phyloP scores from a whole-genome alignment of 2,113 vertebrate species.

The Bolborhynchus lineola region DNA sequence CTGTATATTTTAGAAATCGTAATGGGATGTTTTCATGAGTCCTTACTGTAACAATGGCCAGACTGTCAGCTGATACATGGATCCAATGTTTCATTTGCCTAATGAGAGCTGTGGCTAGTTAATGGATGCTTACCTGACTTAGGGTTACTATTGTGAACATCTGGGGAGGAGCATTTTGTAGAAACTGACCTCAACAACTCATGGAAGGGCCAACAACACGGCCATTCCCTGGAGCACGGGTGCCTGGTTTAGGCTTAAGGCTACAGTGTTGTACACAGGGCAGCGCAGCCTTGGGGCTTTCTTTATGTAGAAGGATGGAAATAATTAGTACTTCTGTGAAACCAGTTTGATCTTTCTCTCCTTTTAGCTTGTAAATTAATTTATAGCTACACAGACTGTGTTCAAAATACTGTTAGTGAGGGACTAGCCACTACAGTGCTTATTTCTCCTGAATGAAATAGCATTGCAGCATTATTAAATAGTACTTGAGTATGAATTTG shows the following conservation, averaged over 20 bases:
- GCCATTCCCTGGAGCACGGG: background rate
- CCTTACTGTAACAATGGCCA: background rate
- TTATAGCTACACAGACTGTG: background rate
- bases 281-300: background rate
- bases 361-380: background rate
- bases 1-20: background rate
- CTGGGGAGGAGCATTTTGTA: background rate
- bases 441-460: background rate
- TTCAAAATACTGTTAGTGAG: background rate
- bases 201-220: background rate
- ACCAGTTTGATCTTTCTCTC: background rate
- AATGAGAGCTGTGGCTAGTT: background rate
- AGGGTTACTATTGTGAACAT: background rate
- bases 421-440: background rate
- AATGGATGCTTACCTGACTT: background rate
- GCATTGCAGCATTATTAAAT: background rate
- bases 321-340: background rate
- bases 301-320: background rate
- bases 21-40: background rate
- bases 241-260: background rate
- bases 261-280: background rate
- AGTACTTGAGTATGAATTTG: constrained; percentile 10
- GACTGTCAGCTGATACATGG: background rate
- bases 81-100: background rate
- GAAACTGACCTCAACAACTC: background rate